Evolutionary conservation across 2,888 invertebrate genomes (phyloP), one percentile per base, ranked within the genome.

Genomic region (Trichopria drosophilae): DNA sequence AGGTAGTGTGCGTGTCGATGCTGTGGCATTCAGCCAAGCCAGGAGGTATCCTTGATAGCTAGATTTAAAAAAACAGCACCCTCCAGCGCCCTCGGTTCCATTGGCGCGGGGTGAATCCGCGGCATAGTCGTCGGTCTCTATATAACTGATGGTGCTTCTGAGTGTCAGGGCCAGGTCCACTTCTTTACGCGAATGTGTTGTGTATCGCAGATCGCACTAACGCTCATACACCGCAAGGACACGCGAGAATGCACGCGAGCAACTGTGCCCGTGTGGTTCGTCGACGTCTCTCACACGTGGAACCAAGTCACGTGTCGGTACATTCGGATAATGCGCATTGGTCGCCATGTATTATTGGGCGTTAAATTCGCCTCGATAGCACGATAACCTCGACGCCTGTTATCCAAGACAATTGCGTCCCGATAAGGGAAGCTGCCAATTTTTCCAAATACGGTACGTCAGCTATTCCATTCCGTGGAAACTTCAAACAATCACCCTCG

Each of bases 71-170:
- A 67, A 62, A 57, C 63, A 53, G 40, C 22, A 53, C 28, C 55
- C 44, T 36, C 46, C 19, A 39, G 40, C 19, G 19, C 44, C 22
- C 29, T 49, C 42, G 32, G 12, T 35, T 16, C 13, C 28, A 46
- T 31, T 41, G 22, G 34, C 15, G 39, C 26, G 28, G 19, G 39
- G 19, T 18, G 20, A 19, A 37, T 36, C 20, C 22, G 37, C 15
- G 24, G 46, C 39, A 47, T 37, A 61, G 66, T 65, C 66, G 63
- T 53, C 65, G 63, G 67, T 60, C 68, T 68, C 71, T 67, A 60
- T 66, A 70, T 69, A 72, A 72, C 72, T 67, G 72, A 72, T 72
- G 72, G 71, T 72, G 66, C 72, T 72, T 72, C 71, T 65, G 69
- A 70, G 72, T 72, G 72, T 72, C 72, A 72, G 61, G 61, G 67